A percentile compares a stretch with the other conserved stretches of the same genome.
phyloP scores from a whole-genome alignment of 2,797 vertebrate genomes.

The Peromyscus nudipes region DNA sequence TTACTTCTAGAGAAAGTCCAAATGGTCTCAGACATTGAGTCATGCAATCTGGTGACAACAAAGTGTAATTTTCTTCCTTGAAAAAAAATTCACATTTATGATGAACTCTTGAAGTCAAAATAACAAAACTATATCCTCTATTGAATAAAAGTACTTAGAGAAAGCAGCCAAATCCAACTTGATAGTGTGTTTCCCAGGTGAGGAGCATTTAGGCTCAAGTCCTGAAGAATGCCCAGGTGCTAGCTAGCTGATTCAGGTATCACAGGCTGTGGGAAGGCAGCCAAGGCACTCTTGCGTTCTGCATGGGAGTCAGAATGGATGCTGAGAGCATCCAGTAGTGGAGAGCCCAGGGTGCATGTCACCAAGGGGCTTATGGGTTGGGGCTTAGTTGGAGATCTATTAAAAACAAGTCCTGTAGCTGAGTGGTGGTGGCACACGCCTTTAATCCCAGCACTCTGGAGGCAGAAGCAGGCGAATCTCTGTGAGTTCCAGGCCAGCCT shows the following conservation, averaged over 20 bases:
- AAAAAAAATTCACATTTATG: slow-evolving; percentile 15
- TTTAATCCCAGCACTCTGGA: not conserved
- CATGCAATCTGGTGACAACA: not conserved
- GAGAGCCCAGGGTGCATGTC: not conserved
- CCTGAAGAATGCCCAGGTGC: no score
- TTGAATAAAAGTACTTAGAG: not conserved
- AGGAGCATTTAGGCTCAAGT: not conserved
- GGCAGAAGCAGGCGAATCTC: not conserved
- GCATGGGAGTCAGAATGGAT: not conserved
- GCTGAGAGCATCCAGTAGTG: not conserved
- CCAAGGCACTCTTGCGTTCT: not conserved
- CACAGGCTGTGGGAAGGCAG: no score
- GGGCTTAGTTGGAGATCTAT: not conserved
- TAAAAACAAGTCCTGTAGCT: not conserved
- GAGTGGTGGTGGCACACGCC: not conserved
- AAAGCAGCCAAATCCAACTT: not conserved
- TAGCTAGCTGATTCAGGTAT: no score
- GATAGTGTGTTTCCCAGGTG: not conserved
- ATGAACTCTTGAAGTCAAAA: not conserved
- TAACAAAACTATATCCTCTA: not conserved
- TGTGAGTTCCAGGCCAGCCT: not conserved
- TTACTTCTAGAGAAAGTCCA: slow-evolving; percentile 36
- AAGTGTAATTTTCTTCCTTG: not conserved
- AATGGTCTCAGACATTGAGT: not conserved
- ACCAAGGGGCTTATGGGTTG: not conserved